Evolutionary conservation across 1,140 invertebrate genomes (phyloP), one percentile per base, ranked within the genome.

Genomic region (Habropoda laboriosa): DNA sequence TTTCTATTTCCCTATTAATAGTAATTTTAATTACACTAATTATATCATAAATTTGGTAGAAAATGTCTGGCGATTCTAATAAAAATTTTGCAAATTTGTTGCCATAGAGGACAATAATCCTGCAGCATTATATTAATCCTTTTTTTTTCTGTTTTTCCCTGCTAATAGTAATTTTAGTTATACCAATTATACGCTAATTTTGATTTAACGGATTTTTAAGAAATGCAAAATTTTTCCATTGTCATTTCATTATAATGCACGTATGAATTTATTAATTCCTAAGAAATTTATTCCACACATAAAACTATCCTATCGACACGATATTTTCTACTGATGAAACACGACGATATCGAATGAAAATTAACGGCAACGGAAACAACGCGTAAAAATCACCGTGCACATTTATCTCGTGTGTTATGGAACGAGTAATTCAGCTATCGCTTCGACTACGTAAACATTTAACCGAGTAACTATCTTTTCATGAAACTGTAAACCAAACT

Each of bases 381-480:
- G 42, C 18, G 63, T 3, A 47, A 66, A 66, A 66, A 49, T 66
- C 42, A 66, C 30, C 4, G 10, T 10, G 18, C 38, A 10, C 16
- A 32, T 66, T 66, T 66, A 32, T 16, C 45, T 47, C 42, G 32
- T 35, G 40, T 18, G 38, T 63, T n/a, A 27, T 24, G 24, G 10
- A 63, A 63, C 60, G n/a, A 27, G 21, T 63, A 40, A 63, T 42
- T 63, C 60, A 61, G 21, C 38, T 24, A 38, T 42, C 32, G n/a
- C 7, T 35, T 18, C 27, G 40, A 10, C 38, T 40, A 24, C 18
- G n/a, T 40, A 40, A 38, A 38, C 30, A 21, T n/a, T n/a, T n/a
- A n/a, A 21, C 32, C 58, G 58, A 21, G 7, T 38, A 60, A 60
- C 40, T 35, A 38, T 60, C 58, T 27, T 38, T 38, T 7, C 58